Evolutionary conservation across 1,140 invertebrate species (phyloP).

Genomic region (Colletes gigas): DNA sequence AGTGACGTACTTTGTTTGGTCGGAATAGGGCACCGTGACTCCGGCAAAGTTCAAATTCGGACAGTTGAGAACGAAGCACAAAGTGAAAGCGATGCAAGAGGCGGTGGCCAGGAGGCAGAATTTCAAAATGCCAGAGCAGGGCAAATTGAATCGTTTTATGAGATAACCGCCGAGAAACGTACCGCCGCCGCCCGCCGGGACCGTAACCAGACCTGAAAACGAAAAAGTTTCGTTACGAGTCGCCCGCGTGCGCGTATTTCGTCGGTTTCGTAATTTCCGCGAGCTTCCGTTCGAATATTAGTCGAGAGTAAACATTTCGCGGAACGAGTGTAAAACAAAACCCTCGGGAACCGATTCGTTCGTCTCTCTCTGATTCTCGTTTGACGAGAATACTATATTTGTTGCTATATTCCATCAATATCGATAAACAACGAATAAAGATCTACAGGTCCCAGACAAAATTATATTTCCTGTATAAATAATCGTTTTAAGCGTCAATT

Average conservation of each 20-base stretch:
- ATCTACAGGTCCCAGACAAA: too few relatives aligned
- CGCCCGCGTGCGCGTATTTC: not conserved
- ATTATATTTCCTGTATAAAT: too few relatives aligned
- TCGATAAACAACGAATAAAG: too few relatives aligned
- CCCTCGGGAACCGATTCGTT: not conserved
- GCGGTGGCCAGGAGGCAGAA: conserved; percentile 85
- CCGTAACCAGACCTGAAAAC: conserved; percentile 84
- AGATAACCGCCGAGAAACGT: conserved; percentile 91
- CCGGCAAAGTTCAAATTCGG: conserved; percentile 88
- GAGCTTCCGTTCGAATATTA: not conserved
- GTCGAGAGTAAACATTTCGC: not conserved
- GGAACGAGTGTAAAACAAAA: not conserved
- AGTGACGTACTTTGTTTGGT: conserved; percentile 76
- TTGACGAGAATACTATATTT: too few relatives aligned
- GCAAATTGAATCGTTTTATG: conserved; percentile 87
- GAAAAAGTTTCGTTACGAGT: not conserved
- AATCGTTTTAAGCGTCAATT: too few relatives aligned
- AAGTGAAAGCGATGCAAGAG: conserved; percentile 83
- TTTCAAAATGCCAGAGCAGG: conserved; percentile 88
- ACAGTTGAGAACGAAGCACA: conserved; percentile 88
- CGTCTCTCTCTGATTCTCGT: too few relatives aligned
- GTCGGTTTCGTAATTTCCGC: not conserved
- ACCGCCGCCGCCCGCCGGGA: conserved; percentile 88
- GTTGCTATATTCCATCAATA: too few relatives aligned
- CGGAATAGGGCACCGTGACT: conserved; percentile 84